A percentile compares a stretch with the other conserved stretches of the same genome.
phyloP scores from a whole-genome alignment of 2,888 invertebrate genomes.

The Polydrusus cervinus region DNA sequence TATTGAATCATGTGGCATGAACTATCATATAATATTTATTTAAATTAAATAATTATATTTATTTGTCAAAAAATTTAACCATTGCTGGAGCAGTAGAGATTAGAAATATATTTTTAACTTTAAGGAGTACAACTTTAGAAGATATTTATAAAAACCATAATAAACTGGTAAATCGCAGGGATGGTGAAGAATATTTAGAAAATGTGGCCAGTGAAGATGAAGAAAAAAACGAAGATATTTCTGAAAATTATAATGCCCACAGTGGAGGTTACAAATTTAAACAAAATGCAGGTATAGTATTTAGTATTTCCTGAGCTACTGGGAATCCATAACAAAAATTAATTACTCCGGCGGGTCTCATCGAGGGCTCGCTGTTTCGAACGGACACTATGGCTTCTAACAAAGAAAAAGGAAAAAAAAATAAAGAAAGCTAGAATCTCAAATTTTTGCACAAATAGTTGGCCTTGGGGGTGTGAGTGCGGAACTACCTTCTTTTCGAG shows the following conservation, averaged over 20 bases:
- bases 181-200: conserved; percentile 58
- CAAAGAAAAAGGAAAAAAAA: too few species aligned
- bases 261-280: background rate
- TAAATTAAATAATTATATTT: too few species aligned
- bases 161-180: conserved; percentile 63
- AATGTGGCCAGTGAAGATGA: conserved; percentile 69
- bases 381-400: too few species aligned
- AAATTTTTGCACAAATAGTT: too few species aligned
- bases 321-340: background rate
- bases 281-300: conserved; percentile 15
- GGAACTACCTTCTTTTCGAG: too few species aligned
- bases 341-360: background rate
- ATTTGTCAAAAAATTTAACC: too few species aligned
- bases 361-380: background rate
- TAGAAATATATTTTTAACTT: conserved; percentile 5
- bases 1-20: too few species aligned
- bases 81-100: too few species aligned
- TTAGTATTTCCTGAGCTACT: background rate
- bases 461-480: too few species aligned
- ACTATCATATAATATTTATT: too few species aligned
- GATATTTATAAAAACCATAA: conserved; percentile 81
- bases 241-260: conserved; percentile 12
- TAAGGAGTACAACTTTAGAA: conserved; percentile 81
- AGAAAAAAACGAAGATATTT: conserved; percentile 43
- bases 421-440: too few species aligned